Evolutionary conservation across 2,113 vertebrate species (phyloP).

Genomic region (Tachysurus fulvidraco): DNA sequence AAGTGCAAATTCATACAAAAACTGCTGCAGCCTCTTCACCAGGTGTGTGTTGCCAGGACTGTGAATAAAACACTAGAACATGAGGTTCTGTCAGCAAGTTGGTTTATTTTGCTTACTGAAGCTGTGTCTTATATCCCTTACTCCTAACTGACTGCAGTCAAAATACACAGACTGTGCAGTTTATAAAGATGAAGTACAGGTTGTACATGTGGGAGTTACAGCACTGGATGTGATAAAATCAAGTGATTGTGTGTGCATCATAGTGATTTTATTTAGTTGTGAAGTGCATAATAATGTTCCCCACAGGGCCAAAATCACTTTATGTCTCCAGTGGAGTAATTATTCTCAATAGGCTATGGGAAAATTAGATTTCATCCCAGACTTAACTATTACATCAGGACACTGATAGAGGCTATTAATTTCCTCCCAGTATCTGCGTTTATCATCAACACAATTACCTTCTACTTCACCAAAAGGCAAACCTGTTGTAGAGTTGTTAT

Average conservation of each 20-base stretch:
- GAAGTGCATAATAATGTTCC: constrained; percentile 45
- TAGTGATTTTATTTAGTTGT: constrained; percentile 17
- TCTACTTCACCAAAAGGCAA: not conserved
- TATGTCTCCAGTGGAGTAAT: not conserved
- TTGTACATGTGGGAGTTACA: constrained; percentile 64
- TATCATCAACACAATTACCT: not conserved
- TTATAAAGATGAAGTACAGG: constrained; percentile 59
- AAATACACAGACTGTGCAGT: not conserved
- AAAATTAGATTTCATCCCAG: constrained; percentile 29
- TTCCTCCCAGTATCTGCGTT: constrained; percentile 1
- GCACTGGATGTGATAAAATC: constrained; percentile 43
- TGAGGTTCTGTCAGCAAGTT: constrained; percentile 21
- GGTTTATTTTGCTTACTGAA: constrained; percentile 31
- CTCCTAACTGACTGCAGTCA: constrained; percentile 20
- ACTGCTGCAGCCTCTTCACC: constrained; percentile 13
- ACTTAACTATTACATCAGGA: constrained; percentile 54
- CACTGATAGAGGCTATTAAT: constrained; percentile 8
- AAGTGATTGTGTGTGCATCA: constrained; percentile 2
- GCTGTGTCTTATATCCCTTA: constrained; percentile 34
- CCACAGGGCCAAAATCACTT: constrained; percentile 54
- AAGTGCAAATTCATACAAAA: not conserved
- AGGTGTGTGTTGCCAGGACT: constrained; percentile 22
- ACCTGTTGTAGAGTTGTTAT: not conserved
- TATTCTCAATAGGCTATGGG: not conserved
- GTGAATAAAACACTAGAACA: constrained; percentile 31